Evolutionary conservation across 1,140 invertebrate genomes (phyloP).

Genomic region (Lerema accius): DNA sequence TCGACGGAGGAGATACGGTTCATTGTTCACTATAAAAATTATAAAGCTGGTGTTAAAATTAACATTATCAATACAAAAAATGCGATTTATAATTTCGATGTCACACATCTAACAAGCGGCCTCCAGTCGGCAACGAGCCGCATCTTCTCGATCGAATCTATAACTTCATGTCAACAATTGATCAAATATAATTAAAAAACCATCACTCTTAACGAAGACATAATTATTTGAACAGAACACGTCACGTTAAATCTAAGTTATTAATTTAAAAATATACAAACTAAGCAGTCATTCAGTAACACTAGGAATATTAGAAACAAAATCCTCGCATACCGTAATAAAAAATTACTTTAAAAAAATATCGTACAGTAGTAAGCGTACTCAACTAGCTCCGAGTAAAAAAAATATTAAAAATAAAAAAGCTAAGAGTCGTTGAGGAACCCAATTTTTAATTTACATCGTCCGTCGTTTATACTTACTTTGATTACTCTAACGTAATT

Average conservation of each 20-base stretch:
- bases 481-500: constrained; percentile 40
- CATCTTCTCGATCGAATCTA: constrained; percentile 29
- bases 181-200: constrained; percentile 39
- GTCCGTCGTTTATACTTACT: constrained; percentile 45
- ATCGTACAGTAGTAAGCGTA: constrained; percentile 78
- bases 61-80: background rate
- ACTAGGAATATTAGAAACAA: constrained; percentile 63
- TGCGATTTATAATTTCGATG: background rate
- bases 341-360: constrained; percentile 57
- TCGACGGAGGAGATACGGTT: constrained; percentile 43
- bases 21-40: background rate
- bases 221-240: constrained; percentile 65
- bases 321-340: constrained; percentile 53
- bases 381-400: constrained; percentile 66
- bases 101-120: background rate
- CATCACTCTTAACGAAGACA: constrained; percentile 51
- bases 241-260: constrained; percentile 55
- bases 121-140: background rate
- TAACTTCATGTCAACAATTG: constrained; percentile 35
- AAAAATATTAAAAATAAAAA: constrained; percentile 61
- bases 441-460: constrained; percentile 62
- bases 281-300: constrained; percentile 80
- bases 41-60: background rate
- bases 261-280: constrained; percentile 74
- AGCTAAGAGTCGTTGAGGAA: constrained; percentile 61